Base-by-base conservation (phyloP, 2,113 vertebrate species). In the Sorex fumeus region DNA sequence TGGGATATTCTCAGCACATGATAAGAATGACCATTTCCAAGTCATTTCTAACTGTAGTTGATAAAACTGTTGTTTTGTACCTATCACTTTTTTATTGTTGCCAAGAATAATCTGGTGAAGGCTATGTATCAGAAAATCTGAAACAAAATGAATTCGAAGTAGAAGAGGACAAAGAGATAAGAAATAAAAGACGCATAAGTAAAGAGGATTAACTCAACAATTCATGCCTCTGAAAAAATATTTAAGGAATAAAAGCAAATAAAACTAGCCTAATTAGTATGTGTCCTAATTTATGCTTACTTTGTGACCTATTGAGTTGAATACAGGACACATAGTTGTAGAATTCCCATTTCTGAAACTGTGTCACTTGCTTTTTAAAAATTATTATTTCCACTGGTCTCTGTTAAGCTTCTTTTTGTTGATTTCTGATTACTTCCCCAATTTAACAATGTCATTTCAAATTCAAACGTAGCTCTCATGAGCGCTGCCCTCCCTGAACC, bases 351-450 rank as follows among this genome's bases (percentile, higher is more conserved):
- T 30, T 85, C 79, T 90, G 43, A 32, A 89, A 50, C 45, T 36
- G n/a, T 82, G 70, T 27, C 64, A 88, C 92, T 79, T 64, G 2
- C 1, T 45, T 62, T 78, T 84, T 21, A 60, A 60, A 60, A 1
- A 34, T 64, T 30, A 10, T 69, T 25, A 70, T 76, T 93, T 93
- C 74, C 21, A 40, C 28, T 27, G 8, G 80, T 87, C 79, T 47
- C 90, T 81, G 19, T 70, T 87, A 66, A 92, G 72, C 72, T 96
- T 96, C 72, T 25, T 93, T 94, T 94, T 93, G 83, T 91, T 96
- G 94, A 82, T 96, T 95, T 95, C 88, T 94, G 93, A 89, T 94
- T 93, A 82, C 60, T 92, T 92, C 80, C 88, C 18, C 74, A 91
- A 93, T 91, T 95, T 94, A 95, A 72, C 72, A 84, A 75, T 76